Evolutionary conservation across 2,113 vertebrate genomes (phyloP), one percentile per base, ranked within the genome.

Genomic region (Paradoxurus hermaphroditus): DNA sequence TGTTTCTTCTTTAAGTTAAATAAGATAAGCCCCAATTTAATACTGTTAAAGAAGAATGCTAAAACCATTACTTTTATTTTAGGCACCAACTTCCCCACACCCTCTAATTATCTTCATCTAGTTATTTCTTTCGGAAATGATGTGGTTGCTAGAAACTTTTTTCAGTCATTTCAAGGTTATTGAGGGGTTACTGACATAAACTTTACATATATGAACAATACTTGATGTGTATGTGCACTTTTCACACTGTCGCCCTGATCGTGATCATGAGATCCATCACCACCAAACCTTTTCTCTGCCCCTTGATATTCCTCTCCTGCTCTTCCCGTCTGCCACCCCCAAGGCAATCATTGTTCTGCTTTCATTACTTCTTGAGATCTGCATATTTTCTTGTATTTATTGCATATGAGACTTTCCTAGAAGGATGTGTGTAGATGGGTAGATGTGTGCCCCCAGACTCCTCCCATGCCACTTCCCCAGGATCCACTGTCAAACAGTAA

Each of bases 151-250:
- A 73, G 90, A 83, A 86, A 73, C 39, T 23, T 94, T 86, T 86
- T 70, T n/a, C 49, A 51, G 63, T 89, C 90, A 67, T 73, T 90
- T 97, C 46, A 87, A 86, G 11, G 68, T 94, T 93, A 51, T 31
- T 72, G 86, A 79, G 44, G 7, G 65, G 27, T 72, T 49, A 75
- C 27, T 59, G 75, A 39, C 23, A n/a, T 46, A 29, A 34, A 68
- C 46, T 59, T 82, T 25, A 82, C n/a, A n/a, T 34, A 73, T 70
- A 70, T 84, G 31, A 88, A 62, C 65, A 18, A 62, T 23, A 49
- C 51, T 78, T 70, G 67, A 75, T n/a, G 18, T 65, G n/a, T 5
- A n/a, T 39, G 11, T 51, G 68, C 39, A n/a, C 31, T 8, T 10
- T 13, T 90, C 14, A 51, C 49, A 29, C 2, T 16, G 23, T 49